Percentiles rank a stretch among this genome's conserved stretches.
Evolutionary conservation across 2,888 invertebrate species (phyloP).

Genomic region (Torymus auratus): DNA sequence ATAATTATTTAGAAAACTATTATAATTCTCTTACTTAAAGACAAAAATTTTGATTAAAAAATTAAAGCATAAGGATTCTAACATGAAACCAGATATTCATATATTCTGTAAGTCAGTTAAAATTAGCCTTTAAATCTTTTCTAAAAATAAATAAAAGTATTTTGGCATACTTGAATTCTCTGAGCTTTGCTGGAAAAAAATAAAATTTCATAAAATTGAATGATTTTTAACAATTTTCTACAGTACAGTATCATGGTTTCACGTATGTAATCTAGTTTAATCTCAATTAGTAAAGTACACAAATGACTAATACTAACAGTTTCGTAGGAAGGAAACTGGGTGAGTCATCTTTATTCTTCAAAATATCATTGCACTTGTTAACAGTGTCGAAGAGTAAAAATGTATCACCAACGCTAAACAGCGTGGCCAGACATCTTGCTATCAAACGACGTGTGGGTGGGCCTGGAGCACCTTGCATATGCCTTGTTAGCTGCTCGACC

Average conservation of each 20-base stretch:
- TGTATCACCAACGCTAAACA: constrained; percentile 98
- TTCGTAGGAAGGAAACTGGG: constrained; percentile 95
- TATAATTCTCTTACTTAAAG: not conserved
- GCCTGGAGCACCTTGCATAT: constrained; percentile 93
- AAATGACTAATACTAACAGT: constrained; percentile 82
- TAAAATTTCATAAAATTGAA: too few species aligned
- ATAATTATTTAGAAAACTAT: not conserved
- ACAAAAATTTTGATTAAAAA: too few species aligned
- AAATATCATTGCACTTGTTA: constrained; percentile 97
- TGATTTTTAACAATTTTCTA: too few species aligned
- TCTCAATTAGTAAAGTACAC: constrained; percentile 32
- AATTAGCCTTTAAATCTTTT: too few species aligned
- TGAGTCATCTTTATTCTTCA: constrained; percentile 98
- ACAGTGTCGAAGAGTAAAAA: constrained; percentile 97
- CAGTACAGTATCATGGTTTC: too few species aligned
- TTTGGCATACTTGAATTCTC: too few species aligned
- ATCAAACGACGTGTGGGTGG: constrained; percentile 95
- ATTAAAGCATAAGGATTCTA: too few species aligned
- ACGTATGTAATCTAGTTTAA: constrained; percentile 1
- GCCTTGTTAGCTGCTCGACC: constrained; percentile 93
- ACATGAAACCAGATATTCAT: too few species aligned
- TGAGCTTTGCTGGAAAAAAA: too few species aligned
- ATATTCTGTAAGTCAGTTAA: too few species aligned
- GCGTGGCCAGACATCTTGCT: constrained; percentile 92
- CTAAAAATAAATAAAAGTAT: too few species aligned